Evolutionary conservation across 1,140 invertebrate genomes (phyloP).

Genomic region (Drosophila nigromelanica): DNA sequence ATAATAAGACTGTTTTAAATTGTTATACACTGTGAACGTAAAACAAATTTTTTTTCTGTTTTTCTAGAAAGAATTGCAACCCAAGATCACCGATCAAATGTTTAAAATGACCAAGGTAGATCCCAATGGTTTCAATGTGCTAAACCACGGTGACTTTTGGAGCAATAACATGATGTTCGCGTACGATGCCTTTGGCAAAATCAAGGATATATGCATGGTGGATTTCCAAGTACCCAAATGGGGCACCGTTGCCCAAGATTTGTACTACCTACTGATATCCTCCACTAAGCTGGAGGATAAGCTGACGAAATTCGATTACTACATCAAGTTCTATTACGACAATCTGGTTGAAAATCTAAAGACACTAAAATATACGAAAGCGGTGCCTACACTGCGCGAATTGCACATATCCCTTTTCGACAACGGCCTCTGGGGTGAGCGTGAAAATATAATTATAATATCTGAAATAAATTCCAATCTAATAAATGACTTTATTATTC

Average conservation of each 20-base stretch:
- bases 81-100: constrained; percentile 35
- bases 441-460: neutral
- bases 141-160: constrained; percentile 87
- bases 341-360: constrained; percentile 59
- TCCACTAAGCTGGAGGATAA: constrained; percentile 71
- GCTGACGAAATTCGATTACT: constrained; percentile 69
- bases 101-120: constrained; percentile 50
- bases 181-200: constrained; percentile 84
- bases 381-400: constrained; percentile 53
- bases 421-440: constrained; percentile 60
- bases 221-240: constrained; percentile 70
- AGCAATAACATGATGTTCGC: constrained; percentile 86
- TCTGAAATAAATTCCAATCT: neutral
- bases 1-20: too few species aligned
- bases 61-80: constrained; percentile 19
- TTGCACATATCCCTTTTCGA: constrained; percentile 54
- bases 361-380: constrained; percentile 61
- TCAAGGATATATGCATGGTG: constrained; percentile 62
- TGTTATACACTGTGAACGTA: too few species aligned
- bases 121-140: constrained; percentile 85
- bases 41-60: neutral
- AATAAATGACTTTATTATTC: neutral
- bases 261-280: constrained; percentile 64
- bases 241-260: constrained; percentile 61
- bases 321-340: constrained; percentile 70